A percentile compares a stretch with the other conserved stretches of the same genome.
phyloP scores from a whole-genome alignment of 2,888 invertebrate species.

The Notodonta dromedarius region DNA sequence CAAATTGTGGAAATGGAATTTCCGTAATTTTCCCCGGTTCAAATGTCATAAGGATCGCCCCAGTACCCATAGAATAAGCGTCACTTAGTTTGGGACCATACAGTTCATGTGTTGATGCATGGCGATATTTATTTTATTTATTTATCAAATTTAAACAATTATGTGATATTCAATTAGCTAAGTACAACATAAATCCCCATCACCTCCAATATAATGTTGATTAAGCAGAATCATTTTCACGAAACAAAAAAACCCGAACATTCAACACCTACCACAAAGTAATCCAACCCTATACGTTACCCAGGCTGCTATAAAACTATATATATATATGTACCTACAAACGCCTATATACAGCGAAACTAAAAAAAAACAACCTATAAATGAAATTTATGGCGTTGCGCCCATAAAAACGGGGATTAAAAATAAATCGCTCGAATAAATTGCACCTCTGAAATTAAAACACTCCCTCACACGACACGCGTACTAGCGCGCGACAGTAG shows the following conservation, averaged over 20 bases:
- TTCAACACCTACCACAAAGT: not conserved
- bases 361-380: slow-evolving; percentile 73
- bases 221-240: slow-evolving; percentile 7
- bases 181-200: too few species aligned
- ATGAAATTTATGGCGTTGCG: slow-evolving; percentile 79
- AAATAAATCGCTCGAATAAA: slow-evolving; percentile 85
- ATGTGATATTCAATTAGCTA: too few species aligned
- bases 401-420: slow-evolving; percentile 84
- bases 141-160: too few species aligned
- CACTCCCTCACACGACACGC: slow-evolving; percentile 80
- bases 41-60: too few species aligned
- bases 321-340: slow-evolving; percentile 23
- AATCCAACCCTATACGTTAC: slow-evolving; percentile 1
- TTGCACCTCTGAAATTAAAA: slow-evolving; percentile 84
- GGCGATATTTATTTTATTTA: too few species aligned
- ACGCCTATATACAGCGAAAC: slow-evolving; percentile 41
- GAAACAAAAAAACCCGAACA: slow-evolving; percentile 4
- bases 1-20: too few species aligned
- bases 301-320: not conserved
- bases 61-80: too few species aligned
- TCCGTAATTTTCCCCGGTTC: too few species aligned
- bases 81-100: too few species aligned
- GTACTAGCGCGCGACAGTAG: slow-evolving; percentile 61
- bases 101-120: too few species aligned
- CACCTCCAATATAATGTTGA: too few species aligned